Evolutionary conservation across 2,888 invertebrate genomes (phyloP).

Genomic region (Tholera decimalis): DNA sequence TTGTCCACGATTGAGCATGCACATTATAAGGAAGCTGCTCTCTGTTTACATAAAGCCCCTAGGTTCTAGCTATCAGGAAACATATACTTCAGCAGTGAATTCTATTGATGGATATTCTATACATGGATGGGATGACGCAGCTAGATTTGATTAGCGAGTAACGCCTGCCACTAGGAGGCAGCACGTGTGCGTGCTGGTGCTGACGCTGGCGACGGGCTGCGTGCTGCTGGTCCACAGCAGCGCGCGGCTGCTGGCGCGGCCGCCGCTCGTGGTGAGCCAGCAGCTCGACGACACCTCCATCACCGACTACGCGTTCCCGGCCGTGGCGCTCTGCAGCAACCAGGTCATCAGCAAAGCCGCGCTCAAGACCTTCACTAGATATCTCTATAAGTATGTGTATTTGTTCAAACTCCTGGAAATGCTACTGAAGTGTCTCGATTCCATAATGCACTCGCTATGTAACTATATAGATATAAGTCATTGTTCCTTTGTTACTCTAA

Average conservation of each 20-base stretch:
- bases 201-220: slow-evolving; percentile 28
- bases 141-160: too few species aligned
- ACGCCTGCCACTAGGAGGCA: slow-evolving; percentile 13
- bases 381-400: slow-evolving; percentile 40
- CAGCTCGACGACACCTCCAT: slow-evolving; percentile 70
- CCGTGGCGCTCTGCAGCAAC: slow-evolving; percentile 89
- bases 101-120: too few species aligned
- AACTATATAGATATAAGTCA: too few species aligned
- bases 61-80: too few species aligned
- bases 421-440: background rate
- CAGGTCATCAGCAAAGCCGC: slow-evolving; percentile 49
- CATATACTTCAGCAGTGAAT: too few species aligned
- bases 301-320: slow-evolving; percentile 90
- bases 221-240: slow-evolving; percentile 5
- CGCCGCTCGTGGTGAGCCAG: slow-evolving; percentile 45
- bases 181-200: slow-evolving; percentile 12
- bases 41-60: too few species aligned
- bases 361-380: slow-evolving; percentile 39
- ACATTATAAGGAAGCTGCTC: too few species aligned
- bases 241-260: background rate
- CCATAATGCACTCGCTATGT: too few species aligned
- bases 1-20: too few species aligned
- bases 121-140: too few species aligned
- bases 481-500: too few species aligned
- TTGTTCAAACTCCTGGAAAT: background rate